These are phyloP conservation scores for Diarsia dahlii DNA, from an alignment of 2,888 invertebrate genomes.

Conservation along the genomic window DNA sequence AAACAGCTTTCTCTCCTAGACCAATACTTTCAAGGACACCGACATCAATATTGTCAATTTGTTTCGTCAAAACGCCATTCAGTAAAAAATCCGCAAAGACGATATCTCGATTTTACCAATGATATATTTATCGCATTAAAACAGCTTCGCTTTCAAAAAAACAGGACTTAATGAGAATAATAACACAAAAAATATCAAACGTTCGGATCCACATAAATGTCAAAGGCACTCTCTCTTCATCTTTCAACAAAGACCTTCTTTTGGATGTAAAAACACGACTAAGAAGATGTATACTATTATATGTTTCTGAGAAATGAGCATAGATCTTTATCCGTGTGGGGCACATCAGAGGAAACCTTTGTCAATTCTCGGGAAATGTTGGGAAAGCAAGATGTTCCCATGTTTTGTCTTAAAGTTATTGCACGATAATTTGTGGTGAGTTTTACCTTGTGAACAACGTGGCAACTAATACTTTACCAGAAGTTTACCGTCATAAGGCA, in stretches of 20 bases:
- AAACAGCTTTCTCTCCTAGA: background rate
- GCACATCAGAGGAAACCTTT: constrained; percentile 51
- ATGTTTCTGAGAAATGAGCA: constrained; percentile 54
- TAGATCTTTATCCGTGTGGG: constrained; percentile 40
- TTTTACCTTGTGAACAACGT: no score
- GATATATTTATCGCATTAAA: constrained; percentile 13
- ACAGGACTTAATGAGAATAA: constrained; percentile 53
- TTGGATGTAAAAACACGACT: constrained; percentile 56
- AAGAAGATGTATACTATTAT: constrained; percentile 47
- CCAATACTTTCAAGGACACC: background rate
- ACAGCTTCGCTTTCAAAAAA: constrained; percentile 10
- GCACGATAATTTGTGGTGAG: background rate
- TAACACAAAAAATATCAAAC: constrained; percentile 64
- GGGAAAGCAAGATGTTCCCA: constrained; percentile 1
- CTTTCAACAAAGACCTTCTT: constrained; percentile 64
- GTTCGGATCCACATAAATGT: constrained; percentile 64
- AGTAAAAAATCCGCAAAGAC: background rate
- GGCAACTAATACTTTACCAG: no score
- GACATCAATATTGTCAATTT: no score
- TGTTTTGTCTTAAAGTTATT: constrained; percentile 8
- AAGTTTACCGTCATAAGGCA: no score
- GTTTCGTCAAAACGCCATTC: no score
- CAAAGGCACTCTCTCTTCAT: constrained; percentile 66
- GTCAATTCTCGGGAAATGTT: constrained; percentile 40
- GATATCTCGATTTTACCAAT: background rate